Percentiles rank a stretch among this genome's conserved stretches.
phyloP scores from a whole-genome alignment of 2,888 invertebrate species.

The Chrysolina oricalcia region DNA sequence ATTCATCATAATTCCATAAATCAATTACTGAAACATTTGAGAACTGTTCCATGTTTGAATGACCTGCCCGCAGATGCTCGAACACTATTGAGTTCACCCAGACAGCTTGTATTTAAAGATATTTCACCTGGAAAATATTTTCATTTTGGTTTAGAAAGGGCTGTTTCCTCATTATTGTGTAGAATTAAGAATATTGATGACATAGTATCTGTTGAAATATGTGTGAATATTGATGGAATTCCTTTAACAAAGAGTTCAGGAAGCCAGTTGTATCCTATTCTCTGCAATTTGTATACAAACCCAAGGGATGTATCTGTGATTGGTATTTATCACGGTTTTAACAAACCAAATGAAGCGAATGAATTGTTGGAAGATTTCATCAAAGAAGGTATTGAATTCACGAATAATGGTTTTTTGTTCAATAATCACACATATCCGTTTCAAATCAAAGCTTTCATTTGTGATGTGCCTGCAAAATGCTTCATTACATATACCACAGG shows the following conservation, averaged over 20 bases:
- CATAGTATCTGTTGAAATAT: background rate
- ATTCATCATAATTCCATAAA: background rate
- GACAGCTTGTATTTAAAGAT: background rate
- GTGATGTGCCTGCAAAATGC: constrained; percentile 10
- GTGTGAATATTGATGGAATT: background rate
- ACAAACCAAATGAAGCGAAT: background rate
- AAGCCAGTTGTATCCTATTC: constrained; percentile 1
- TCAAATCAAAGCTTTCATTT: constrained; percentile 12
- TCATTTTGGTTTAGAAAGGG: background rate
- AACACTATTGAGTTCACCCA: background rate
- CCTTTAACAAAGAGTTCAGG: background rate
- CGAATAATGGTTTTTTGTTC: background rate
- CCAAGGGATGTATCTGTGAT: background rate
- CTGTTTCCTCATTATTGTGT: background rate
- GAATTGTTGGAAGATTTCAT: background rate
- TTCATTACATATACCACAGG: constrained; percentile 4
- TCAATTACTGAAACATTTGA: background rate
- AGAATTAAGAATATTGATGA: background rate
- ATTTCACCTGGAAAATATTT: background rate
- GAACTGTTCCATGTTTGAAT: background rate
- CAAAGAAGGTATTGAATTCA: background rate
- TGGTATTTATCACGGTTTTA: background rate
- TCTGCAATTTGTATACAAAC: background rate
- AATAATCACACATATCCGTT: background rate
- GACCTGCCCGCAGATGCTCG: background rate